Percentiles rank a stretch among this genome's conserved stretches.
phyloP scores from a whole-genome alignment of 2,888 invertebrate species.

The Drosophila algonquin region DNA sequence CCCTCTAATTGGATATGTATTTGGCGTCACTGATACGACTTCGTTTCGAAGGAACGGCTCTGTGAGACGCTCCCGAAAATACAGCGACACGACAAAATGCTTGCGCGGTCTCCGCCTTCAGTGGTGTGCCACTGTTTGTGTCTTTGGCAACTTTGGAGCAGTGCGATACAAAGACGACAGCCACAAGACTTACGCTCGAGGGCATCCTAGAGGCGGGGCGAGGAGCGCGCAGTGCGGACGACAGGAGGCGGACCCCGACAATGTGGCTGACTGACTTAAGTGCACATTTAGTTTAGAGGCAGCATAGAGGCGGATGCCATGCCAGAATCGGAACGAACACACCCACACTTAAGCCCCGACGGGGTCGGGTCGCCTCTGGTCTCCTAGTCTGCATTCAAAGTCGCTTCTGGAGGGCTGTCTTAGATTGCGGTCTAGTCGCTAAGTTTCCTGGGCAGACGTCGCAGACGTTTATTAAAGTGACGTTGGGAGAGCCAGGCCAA shows the following conservation, averaged over 20 bases:
- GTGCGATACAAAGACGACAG: slow-evolving; percentile 39
- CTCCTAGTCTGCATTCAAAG: slow-evolving; percentile 16
- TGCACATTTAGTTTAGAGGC: slow-evolving; percentile 44
- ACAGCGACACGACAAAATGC: neutral
- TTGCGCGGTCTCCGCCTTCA: neutral
- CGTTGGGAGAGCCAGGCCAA: slow-evolving; percentile 41
- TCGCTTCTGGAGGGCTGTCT: slow-evolving; percentile 31
- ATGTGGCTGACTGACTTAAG: slow-evolving; percentile 53
- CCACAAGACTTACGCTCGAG: slow-evolving; percentile 36
- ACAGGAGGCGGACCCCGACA: slow-evolving; percentile 43
- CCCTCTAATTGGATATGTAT: neutral
- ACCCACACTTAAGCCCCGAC: slow-evolving; percentile 28
- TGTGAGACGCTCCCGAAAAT: neutral
- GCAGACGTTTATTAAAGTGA: slow-evolving; percentile 46
- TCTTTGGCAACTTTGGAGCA: slow-evolving; percentile 14
- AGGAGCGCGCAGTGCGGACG: slow-evolving; percentile 26
- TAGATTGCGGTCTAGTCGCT: slow-evolving; percentile 60
- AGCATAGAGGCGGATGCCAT: neutral
- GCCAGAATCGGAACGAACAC: slow-evolving; percentile 35
- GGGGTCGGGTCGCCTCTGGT: neutral
- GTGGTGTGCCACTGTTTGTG: slow-evolving; percentile 8
- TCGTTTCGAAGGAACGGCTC: neutral
- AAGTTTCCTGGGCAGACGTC: slow-evolving; percentile 35
- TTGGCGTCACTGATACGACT: neutral
- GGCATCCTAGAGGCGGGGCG: slow-evolving; percentile 26